Percentiles rank a stretch among this genome's conserved stretches.
Conservation (phyloP, 2,888 invertebrate species). For the Vanessa cardui region DNA sequence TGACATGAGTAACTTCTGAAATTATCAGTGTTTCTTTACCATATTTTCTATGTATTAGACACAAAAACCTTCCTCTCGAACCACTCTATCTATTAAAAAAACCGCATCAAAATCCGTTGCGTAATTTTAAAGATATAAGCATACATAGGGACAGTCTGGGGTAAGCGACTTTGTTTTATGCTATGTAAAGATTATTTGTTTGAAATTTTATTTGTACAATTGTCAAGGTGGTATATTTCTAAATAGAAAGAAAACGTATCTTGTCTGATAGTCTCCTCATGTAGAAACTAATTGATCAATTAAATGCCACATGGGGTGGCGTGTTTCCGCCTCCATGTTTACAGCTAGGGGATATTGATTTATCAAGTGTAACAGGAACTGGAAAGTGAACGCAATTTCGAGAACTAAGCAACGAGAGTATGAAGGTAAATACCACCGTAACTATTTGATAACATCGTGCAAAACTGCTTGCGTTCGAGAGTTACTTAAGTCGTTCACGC, state of each 20-base stretch:
- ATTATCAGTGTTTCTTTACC: too few species aligned
- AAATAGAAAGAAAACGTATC: not conserved
- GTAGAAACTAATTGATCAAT: conserved; percentile 23
- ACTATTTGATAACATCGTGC: not conserved
- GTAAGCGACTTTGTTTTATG: too few species aligned
- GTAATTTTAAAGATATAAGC: too few species aligned
- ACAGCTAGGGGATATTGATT: conserved; percentile 25
- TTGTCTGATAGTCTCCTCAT: conserved; percentile 1
- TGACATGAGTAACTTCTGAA: too few species aligned
- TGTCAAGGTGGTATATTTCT: not conserved
- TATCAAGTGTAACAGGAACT: conserved; percentile 14
- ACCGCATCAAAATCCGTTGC: too few species aligned
- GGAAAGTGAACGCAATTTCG: conserved; percentile 18
- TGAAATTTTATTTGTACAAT: too few species aligned
- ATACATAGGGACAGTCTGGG: too few species aligned
- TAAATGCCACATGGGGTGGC: conserved; percentile 13
- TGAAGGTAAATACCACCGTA: not conserved
- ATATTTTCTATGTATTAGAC: too few species aligned
- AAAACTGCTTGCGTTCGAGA: not conserved
- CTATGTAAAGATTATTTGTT: too few species aligned
- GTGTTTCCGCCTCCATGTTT: conserved; percentile 18
- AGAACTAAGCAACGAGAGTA: conserved; percentile 8
- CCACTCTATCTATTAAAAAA: too few species aligned
- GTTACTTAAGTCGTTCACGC: not conserved
- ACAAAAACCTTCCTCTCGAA: too few species aligned